These are phyloP conservation scores for Epinephelus moara DNA, from an alignment of 2,113 vertebrate genomes.

Conservation along the genomic window DNA sequence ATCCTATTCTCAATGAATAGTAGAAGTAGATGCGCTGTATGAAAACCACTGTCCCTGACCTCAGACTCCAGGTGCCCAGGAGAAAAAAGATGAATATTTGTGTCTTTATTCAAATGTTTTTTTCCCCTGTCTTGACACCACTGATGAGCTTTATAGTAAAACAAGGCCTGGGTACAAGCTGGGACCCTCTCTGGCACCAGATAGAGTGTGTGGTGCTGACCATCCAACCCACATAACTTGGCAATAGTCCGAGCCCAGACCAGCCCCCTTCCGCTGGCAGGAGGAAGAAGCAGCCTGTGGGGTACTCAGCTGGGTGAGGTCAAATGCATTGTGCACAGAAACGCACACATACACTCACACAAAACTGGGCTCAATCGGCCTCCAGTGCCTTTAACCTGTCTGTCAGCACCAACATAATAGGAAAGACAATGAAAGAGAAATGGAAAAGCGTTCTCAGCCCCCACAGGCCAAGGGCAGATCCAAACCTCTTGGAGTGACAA, in stretches of 20 bases:
- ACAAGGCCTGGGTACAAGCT: constrained; percentile 71
- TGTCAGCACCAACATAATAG: constrained; percentile 33
- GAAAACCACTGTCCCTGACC: neutral
- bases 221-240: constrained; percentile 65
- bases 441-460: constrained; percentile 17
- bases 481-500: constrained; percentile 42
- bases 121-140: neutral
- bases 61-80: neutral
- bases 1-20: neutral
- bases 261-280: constrained; percentile 68
- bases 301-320: constrained; percentile 76
- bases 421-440: constrained; percentile 45
- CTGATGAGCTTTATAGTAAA: constrained; percentile 15
- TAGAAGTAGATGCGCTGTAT: neutral
- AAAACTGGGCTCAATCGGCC: constrained; percentile 18
- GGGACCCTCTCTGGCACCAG: constrained; percentile 81
- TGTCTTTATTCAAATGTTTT: neutral
- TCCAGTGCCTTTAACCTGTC: constrained; percentile 43
- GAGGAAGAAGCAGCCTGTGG: constrained; percentile 45
- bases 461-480: constrained; percentile 48
- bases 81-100: neutral
- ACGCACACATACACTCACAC: constrained; percentile 1
- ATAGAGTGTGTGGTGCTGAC: constrained; percentile 72
- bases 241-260: constrained; percentile 62
- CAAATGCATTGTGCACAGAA: constrained; percentile 45